Evolutionary conservation across 2,113 vertebrate genomes (phyloP).

Genomic region (Paramisgurnus dabryanus): DNA sequence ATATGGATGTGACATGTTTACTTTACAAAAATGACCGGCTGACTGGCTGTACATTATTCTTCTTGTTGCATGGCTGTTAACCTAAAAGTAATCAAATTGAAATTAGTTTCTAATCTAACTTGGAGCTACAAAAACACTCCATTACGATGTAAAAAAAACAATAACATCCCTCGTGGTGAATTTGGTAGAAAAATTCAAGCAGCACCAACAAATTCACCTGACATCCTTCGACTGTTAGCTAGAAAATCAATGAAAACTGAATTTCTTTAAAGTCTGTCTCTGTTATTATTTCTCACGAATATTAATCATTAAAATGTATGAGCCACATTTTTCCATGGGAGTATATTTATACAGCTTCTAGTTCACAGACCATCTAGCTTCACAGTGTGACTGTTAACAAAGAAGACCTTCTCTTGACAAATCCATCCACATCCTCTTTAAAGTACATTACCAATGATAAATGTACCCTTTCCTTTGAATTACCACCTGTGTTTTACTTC

Average conservation of each 20-base stretch:
- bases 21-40: no score
- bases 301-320: conserved; percentile 17
- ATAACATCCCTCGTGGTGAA: background rate
- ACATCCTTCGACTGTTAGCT: no score
- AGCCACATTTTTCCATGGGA: background rate
- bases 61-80: no score
- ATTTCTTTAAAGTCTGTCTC: background rate
- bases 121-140: no score
- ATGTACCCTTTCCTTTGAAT: conserved; percentile 22
- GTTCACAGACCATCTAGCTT: background rate
- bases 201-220: no score
- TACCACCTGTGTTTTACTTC: conserved; percentile 20
- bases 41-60: no score
- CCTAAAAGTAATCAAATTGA: no score
- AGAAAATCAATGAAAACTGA: no score
- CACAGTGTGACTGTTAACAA: conserved; percentile 15
- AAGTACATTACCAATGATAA: conserved; percentile 33
- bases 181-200: background rate
- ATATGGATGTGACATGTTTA: background rate
- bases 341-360: conserved; percentile 7
- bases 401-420: conserved; percentile 8
- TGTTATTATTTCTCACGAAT: conserved; percentile 1
- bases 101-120: no score
- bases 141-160: no score
- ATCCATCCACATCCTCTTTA: conserved; percentile 28